Evolutionary conservation across 2,888 invertebrate genomes (phyloP).

Genomic region (Sussaba pulchella): DNA sequence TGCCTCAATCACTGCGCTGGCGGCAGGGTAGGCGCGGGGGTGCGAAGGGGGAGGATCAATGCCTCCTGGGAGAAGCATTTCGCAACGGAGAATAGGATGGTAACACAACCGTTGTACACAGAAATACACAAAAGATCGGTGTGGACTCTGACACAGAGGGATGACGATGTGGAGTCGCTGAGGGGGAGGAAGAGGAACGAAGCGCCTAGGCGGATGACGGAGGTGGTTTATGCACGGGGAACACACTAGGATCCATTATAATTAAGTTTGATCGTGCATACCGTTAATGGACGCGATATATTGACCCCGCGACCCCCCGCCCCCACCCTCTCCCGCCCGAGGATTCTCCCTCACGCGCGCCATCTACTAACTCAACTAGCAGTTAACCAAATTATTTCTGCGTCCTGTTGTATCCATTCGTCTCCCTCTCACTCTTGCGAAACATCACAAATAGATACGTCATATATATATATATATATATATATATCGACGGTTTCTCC

Average conservation of each 20-base stretch:
- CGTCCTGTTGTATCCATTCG: conserved; percentile 11
- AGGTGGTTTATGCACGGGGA: conserved; percentile 61
- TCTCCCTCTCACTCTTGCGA: conserved; percentile 31
- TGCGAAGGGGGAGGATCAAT: conserved; percentile 1
- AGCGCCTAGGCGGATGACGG: conserved; percentile 28
- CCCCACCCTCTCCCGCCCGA: no score
- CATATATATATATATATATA: conserved; percentile 16
- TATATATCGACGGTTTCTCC: conserved; percentile 14
- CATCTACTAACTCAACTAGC: conserved; percentile 70
- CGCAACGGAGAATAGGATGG: conserved; percentile 15
- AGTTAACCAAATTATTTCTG: conserved; percentile 77
- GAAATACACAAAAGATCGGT: conserved; percentile 9
- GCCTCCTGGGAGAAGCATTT: conserved; percentile 30
- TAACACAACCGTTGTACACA: background rate
- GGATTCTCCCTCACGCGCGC: conserved; percentile 25
- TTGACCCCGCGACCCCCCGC: conserved; percentile 60
- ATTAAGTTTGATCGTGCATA: conserved; percentile 79
- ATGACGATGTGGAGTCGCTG: conserved; percentile 1
- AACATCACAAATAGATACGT: conserved; percentile 43
- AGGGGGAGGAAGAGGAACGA: conserved; percentile 44
- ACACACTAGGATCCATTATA: conserved; percentile 74
- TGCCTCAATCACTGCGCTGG: conserved; percentile 50
- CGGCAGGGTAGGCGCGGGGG: background rate
- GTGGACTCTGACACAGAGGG: conserved; percentile 5
- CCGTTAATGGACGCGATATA: conserved; percentile 79